Conservation (phyloP, 2,888 invertebrate genomes). For the Mesochorus sp. region DNA sequence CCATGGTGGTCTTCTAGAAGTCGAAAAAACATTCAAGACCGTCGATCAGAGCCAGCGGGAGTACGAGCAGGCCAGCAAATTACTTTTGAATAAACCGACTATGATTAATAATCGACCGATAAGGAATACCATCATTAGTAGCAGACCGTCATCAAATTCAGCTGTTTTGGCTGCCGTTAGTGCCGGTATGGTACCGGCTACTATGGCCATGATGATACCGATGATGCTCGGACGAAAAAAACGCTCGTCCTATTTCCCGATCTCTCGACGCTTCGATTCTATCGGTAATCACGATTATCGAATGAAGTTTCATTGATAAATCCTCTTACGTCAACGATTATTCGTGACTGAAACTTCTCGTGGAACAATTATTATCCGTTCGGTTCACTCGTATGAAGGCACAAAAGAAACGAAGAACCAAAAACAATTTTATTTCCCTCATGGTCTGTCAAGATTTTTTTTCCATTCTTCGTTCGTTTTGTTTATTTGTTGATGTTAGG, state of each 20-base stretch:
- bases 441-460: neutral
- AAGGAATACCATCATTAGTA: conserved; percentile 12
- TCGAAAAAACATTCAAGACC: conserved; percentile 88
- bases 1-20: conserved; percentile 89
- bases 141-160: conserved; percentile 84
- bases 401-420: too few relatives aligned
- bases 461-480: neutral
- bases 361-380: too few relatives aligned
- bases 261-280: neutral
- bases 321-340: too few relatives aligned
- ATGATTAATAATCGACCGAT: conserved; percentile 76
- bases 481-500: conserved; percentile 11
- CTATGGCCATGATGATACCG: conserved; percentile 91
- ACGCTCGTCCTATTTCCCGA: conserved; percentile 61
- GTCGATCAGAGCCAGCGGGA: conserved; percentile 85
- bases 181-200: conserved; percentile 91
- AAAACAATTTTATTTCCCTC: too few relatives aligned
- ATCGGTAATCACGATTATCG: neutral
- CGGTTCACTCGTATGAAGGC: too few relatives aligned
- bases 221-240: conserved; percentile 87
- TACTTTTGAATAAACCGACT: conserved; percentile 74
- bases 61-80: conserved; percentile 77
- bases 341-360: too few relatives aligned
- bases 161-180: conserved; percentile 89
- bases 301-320: neutral